Evolutionary conservation across 2,113 vertebrate species (phyloP).

Genomic region (Hippocampus guttulatus): DNA sequence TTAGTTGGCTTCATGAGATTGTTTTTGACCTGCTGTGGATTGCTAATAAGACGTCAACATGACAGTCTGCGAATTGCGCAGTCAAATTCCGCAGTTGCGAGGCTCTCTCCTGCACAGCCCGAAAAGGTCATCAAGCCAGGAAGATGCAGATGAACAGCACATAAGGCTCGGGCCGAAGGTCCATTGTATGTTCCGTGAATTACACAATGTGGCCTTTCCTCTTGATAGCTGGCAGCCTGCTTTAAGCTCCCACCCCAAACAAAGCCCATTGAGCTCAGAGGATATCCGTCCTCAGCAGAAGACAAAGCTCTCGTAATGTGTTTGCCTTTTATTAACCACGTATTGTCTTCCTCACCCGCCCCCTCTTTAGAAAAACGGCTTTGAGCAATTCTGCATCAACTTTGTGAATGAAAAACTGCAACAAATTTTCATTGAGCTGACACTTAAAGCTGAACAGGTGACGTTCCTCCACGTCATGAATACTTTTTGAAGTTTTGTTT

Average conservation of each 20-base stretch:
- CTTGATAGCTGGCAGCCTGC: slow-evolving; percentile 8
- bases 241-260: slow-evolving; percentile 21
- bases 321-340: slow-evolving; percentile 10
- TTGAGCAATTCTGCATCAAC: slow-evolving; percentile 99
- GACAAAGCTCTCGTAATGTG: slow-evolving; percentile 1
- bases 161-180: slow-evolving; percentile 14
- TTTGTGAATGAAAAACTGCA: slow-evolving; percentile 98
- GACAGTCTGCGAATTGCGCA: background rate
- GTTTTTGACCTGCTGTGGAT: slow-evolving; percentile 8
- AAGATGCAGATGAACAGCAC: slow-evolving; percentile 24
- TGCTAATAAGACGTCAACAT: background rate
- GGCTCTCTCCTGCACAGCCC: slow-evolving; percentile 12
- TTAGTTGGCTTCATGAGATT: slow-evolving; percentile 27
- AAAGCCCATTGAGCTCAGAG: slow-evolving; percentile 35
- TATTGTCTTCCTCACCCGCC: slow-evolving; percentile 13
- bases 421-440: slow-evolving; percentile 98
- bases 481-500: background rate
- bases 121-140: slow-evolving; percentile 19
- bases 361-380: slow-evolving; percentile 91
- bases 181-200: slow-evolving; percentile 23
- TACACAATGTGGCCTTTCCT: slow-evolving; percentile 24
- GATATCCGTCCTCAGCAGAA: slow-evolving; percentile 24
- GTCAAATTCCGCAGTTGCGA: background rate
- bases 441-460: slow-evolving; percentile 97
- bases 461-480: slow-evolving; percentile 12